These are phyloP conservation scores for Tachycineta bicolor DNA, from an alignment of 2,113 vertebrate species.

Conservation along the genomic window DNA sequence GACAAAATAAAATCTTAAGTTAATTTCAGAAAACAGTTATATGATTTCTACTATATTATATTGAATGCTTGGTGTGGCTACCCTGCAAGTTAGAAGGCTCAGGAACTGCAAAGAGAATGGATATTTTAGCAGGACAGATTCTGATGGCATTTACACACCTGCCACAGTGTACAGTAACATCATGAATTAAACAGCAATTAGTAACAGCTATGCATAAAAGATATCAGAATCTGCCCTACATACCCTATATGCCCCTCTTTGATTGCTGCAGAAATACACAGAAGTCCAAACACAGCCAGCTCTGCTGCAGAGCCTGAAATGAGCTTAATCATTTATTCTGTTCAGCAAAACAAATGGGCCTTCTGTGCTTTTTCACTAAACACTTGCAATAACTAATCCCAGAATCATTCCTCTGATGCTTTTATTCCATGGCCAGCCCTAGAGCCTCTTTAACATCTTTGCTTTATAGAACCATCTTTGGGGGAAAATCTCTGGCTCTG, in stretches of 20 bases:
- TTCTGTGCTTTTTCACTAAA: slow-evolving; percentile 53
- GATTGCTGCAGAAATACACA: background rate
- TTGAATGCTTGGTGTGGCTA: background rate
- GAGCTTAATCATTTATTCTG: slow-evolving; percentile 52
- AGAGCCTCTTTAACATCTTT: slow-evolving; percentile 50
- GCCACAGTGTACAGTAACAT: background rate
- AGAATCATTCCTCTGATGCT: slow-evolving; percentile 10
- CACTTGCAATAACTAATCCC: slow-evolving; percentile 36
- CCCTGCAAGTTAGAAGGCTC: background rate
- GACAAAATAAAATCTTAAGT: background rate
- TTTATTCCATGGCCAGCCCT: slow-evolving; percentile 22
- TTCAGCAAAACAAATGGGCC: slow-evolving; percentile 44
- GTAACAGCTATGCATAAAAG: background rate
- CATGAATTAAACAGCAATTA: no score
- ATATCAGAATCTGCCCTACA: background rate
- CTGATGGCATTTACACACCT: background rate
- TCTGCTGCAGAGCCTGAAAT: slow-evolving; percentile 14
- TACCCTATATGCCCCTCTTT: background rate
- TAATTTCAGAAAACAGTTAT: background rate
- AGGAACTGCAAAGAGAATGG: background rate
- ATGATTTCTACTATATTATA: background rate
- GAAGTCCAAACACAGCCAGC: background rate
- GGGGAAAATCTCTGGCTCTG: slow-evolving; percentile 5
- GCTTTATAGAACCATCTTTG: slow-evolving; percentile 41
- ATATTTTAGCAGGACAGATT: background rate